Evolutionary conservation across 1,140 invertebrate species (phyloP).

Genomic region (Dermatophagoides farinae): DNA sequence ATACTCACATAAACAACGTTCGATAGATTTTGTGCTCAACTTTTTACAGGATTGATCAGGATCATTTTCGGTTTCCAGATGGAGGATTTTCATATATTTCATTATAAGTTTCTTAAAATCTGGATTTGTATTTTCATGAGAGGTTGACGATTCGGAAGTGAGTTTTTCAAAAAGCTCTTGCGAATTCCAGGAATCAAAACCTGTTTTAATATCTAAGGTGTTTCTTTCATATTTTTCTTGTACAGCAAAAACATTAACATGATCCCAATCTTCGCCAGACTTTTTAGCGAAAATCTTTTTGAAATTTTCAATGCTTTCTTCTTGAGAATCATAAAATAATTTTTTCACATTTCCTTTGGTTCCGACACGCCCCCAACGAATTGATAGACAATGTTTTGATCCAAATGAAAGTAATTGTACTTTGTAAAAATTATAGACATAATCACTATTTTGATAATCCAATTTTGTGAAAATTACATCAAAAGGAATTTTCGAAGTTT

Average conservation of each 20-base stretch:
- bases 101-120: not conserved
- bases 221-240: not conserved
- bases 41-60: too few relatives aligned
- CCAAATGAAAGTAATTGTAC: slow-evolving; percentile 31
- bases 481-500: slow-evolving; percentile 24
- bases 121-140: too few relatives aligned
- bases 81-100: not conserved
- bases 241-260: slow-evolving; percentile 20
- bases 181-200: not conserved
- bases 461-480: slow-evolving; percentile 31
- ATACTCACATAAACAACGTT: not conserved
- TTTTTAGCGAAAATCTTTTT: slow-evolving; percentile 32
- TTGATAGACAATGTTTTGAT: slow-evolving; percentile 31
- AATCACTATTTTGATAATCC: slow-evolving; percentile 27
- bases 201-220: not conserved
- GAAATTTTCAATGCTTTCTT: slow-evolving; percentile 32
- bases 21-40: too few relatives aligned
- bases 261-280: slow-evolving; percentile 31
- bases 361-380: slow-evolving; percentile 34
- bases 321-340: slow-evolving; percentile 28
- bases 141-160: too few relatives aligned
- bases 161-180: too few relatives aligned
- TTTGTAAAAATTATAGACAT: slow-evolving; percentile 35
- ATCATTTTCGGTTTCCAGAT: too few relatives aligned
- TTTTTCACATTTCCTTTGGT: slow-evolving; percentile 30